A percentile compares a stretch with the other conserved stretches of the same genome.
Evolutionary conservation across 1,140 invertebrate species (phyloP).

Genomic region (Odontomachus brunneus): DNA sequence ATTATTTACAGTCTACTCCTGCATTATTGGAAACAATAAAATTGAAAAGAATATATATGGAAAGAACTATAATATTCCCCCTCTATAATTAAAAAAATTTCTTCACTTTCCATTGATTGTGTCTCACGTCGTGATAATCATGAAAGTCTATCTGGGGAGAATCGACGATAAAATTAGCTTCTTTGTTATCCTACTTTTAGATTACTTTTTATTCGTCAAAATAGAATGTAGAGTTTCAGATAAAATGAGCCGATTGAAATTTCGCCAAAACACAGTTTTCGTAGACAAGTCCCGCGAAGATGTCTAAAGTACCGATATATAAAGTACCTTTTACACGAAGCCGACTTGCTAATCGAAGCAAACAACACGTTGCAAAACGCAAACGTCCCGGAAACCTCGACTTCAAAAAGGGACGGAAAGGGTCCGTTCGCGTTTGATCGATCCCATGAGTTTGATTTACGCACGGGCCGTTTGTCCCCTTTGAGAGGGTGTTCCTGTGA

Average conservation of each 20-base stretch:
- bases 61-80: too few species aligned
- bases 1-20: too few species aligned
- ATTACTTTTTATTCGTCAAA: background rate
- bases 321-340: background rate
- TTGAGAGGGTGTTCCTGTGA: constrained; percentile 44
- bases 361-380: constrained; percentile 3
- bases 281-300: too few species aligned
- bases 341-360: constrained; percentile 17
- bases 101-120: too few species aligned
- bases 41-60: too few species aligned
- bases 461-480: constrained; percentile 43
- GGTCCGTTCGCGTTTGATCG: constrained; percentile 12
- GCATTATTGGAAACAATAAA: too few species aligned
- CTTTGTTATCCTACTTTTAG: background rate
- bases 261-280: background rate
- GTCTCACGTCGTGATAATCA: too few species aligned
- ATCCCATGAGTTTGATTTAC: constrained; percentile 44
- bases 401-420: background rate
- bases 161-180: too few species aligned
- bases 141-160: too few species aligned
- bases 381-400: constrained; percentile 1
- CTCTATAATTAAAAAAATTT: too few species aligned
- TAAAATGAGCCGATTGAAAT: background rate
- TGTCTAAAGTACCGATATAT: background rate
- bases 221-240: background rate